Evolutionary conservation across 2,888 invertebrate genomes (phyloP).

Genomic region (Hanleya hanleyi): DNA sequence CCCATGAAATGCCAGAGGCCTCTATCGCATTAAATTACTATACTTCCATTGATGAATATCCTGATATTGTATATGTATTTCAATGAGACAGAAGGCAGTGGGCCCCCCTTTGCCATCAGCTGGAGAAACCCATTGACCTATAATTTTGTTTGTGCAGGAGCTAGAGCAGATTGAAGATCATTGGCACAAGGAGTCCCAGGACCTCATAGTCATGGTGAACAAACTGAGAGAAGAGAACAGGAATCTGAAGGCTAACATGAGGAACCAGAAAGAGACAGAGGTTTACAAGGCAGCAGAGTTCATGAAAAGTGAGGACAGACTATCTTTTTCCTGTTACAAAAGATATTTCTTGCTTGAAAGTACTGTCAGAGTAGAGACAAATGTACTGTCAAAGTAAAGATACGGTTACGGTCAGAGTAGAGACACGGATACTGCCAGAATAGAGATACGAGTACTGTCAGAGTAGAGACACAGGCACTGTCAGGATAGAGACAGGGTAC

Average conservation of each 20-base stretch:
- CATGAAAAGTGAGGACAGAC: conserved; percentile 53
- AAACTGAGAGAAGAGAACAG: conserved; percentile 94
- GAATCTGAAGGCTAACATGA: conserved; percentile 77
- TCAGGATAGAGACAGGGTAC: too few species aligned
- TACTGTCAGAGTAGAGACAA: too few species aligned
- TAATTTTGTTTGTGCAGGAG: conserved; percentile 79
- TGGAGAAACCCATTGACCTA: neutral
- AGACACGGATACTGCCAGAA: too few species aligned
- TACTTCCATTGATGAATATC: neutral
- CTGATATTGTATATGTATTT: neutral
- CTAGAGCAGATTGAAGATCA: conserved; percentile 97
- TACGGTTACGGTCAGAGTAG: too few species aligned
- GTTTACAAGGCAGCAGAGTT: conserved; percentile 57
- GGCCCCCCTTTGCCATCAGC: too few species aligned
- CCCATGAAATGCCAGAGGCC: too few species aligned
- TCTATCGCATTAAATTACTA: neutral
- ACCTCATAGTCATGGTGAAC: conserved; percentile 87
- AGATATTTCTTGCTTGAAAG: too few species aligned
- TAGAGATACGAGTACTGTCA: too few species aligned
- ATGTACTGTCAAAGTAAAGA: too few species aligned
- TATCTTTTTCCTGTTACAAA: neutral
- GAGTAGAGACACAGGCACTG: too few species aligned
- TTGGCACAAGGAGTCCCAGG: conserved; percentile 94
- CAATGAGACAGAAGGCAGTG: too few species aligned
- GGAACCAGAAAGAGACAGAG: conserved; percentile 60